Evolutionary conservation across 2,888 invertebrate species (phyloP).

Genomic region (Trileptium ribeirensis): DNA sequence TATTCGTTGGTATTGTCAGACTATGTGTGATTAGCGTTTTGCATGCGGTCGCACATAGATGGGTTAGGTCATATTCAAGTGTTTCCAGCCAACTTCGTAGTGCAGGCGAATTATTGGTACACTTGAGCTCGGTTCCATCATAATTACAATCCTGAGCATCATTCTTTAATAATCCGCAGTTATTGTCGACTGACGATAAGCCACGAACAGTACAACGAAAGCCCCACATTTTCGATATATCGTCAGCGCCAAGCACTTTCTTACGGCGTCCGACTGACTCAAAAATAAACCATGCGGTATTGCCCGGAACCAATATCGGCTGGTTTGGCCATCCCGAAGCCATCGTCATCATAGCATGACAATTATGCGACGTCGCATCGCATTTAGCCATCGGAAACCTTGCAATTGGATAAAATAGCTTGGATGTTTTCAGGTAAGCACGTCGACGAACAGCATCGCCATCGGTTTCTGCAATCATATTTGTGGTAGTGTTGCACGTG

Average conservation of each 20-base stretch:
- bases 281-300: background rate
- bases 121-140: background rate
- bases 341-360: background rate
- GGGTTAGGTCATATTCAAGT: slow-evolving; percentile 79
- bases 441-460: background rate
- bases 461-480: no score
- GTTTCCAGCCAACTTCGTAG: slow-evolving; percentile 57
- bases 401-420: background rate
- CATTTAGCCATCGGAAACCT: background rate
- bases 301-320: background rate
- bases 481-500: background rate
- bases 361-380: background rate
- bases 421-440: background rate
- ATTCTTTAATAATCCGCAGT: background rate
- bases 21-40: slow-evolving; percentile 73
- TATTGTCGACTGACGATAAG: background rate
- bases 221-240: background rate
- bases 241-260: background rate
- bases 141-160: background rate
- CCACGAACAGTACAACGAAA: background rate
- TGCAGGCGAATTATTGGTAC: background rate
- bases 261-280: background rate
- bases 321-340: background rate
- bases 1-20: slow-evolving; percentile 54
- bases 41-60: slow-evolving; percentile 82